Evolutionary conservation across 2,113 vertebrate genomes (phyloP).

Genomic region (Eurystomus gularis): DNA sequence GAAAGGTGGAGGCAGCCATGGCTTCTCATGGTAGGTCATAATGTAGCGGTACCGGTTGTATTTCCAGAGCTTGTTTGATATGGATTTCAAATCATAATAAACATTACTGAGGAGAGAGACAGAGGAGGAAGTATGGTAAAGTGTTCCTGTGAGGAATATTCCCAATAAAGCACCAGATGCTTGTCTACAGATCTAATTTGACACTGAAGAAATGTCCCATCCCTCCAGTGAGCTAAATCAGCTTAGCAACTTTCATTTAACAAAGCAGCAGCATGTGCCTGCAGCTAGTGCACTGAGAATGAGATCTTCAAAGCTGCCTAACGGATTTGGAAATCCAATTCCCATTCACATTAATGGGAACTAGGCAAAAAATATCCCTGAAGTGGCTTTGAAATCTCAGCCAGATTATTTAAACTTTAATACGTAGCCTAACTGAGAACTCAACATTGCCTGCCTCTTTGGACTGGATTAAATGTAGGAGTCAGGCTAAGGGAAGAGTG

Average conservation of each 20-base stretch:
- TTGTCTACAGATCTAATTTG: background rate
- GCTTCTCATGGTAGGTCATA: slow-evolving; percentile 92
- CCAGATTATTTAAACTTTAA: slow-evolving; percentile 10
- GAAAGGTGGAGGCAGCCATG: slow-evolving; percentile 92
- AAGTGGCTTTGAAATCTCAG: slow-evolving; percentile 14
- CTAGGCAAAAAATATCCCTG: background rate
- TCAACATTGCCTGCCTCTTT: background rate
- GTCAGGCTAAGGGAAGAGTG: background rate
- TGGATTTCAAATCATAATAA: slow-evolving; percentile 89
- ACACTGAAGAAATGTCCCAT: background rate
- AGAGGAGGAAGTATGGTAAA: background rate
- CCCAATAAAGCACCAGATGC: background rate
- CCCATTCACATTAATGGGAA: background rate
- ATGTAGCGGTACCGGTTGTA: slow-evolving; percentile 96
- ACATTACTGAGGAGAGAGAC: slow-evolving; percentile 81
- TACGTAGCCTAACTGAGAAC: background rate
- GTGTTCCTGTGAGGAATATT: background rate
- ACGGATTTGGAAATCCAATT: background rate
- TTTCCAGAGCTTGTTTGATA: slow-evolving; percentile 92
- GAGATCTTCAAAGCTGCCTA: slow-evolving; percentile 17
- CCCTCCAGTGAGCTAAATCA: background rate
- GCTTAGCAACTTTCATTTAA: background rate
- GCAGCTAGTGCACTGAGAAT: background rate
- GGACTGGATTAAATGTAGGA: background rate
- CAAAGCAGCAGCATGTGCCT: background rate